Conservation (phyloP, 2,888 invertebrate genomes). For the Lobophora halterata region DNA sequence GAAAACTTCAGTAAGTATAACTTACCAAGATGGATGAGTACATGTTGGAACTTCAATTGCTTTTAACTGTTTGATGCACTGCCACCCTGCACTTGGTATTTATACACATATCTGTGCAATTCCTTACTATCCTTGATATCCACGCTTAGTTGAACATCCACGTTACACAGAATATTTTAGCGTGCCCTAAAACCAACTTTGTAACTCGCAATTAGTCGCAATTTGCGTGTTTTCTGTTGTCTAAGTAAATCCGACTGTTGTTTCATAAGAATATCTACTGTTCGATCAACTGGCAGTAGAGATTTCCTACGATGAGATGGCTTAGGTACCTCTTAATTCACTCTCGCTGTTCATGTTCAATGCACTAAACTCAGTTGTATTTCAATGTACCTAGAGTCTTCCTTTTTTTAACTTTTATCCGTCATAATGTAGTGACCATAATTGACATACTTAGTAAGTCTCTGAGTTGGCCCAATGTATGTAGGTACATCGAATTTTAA, state of each 20-base stretch:
- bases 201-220: too few relatives aligned
- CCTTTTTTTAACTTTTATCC: too few relatives aligned
- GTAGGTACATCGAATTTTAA: slow-evolving; percentile 1
- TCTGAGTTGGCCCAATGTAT: background rate
- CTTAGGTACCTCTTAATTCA: too few relatives aligned
- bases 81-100: slow-evolving; percentile 39
- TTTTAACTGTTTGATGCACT: slow-evolving; percentile 31
- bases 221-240: slow-evolving; percentile 41
- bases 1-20: background rate
- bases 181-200: slow-evolving; percentile 46
- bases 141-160: slow-evolving; percentile 68
- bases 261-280: slow-evolving; percentile 57
- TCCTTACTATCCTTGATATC: slow-evolving; percentile 54
- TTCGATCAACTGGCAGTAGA: slow-evolving; percentile 19
- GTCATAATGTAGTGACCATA: too few relatives aligned
- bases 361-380: too few relatives aligned
- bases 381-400: too few relatives aligned
- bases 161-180: slow-evolving; percentile 60
- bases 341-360: too few relatives aligned
- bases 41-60: too few relatives aligned
- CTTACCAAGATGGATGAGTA: slow-evolving; percentile 52
- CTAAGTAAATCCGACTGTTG: slow-evolving; percentile 33
- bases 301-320: too few relatives aligned
- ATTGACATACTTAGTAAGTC: too few relatives aligned
- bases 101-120: slow-evolving; percentile 65